Evolutionary conservation across 2,888 invertebrate species (phyloP).

Genomic region (Chydorus sphaericus): DNA sequence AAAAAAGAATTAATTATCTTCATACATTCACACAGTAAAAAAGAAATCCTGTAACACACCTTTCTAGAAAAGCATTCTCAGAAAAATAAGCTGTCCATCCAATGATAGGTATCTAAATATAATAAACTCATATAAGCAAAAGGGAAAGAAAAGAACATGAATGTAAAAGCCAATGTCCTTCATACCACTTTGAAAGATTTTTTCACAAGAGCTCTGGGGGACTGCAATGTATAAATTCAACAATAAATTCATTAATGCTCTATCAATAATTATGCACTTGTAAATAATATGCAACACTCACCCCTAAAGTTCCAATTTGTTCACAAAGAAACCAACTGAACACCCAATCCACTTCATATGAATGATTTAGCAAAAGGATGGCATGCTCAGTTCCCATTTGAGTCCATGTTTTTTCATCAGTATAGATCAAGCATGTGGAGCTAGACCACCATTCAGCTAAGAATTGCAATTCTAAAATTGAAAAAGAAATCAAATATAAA

Average conservation of each 20-base stretch:
- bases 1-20: too few relatives aligned
- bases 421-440: conserved; percentile 52
- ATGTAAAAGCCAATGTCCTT: too few relatives aligned
- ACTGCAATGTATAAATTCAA: conserved; percentile 38
- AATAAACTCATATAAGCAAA: too few relatives aligned
- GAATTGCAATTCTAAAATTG: conserved; percentile 68
- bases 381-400: conserved; percentile 66
- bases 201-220: conserved; percentile 90
- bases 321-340: conserved; percentile 83
- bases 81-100: conserved; percentile 96
- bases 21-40: too few relatives aligned
- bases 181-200: conserved; percentile 72
- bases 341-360: conserved; percentile 91
- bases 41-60: conserved; percentile 26
- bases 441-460: conserved; percentile 89
- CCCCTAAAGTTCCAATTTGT: conserved; percentile 61
- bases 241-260: not conserved
- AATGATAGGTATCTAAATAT: conserved; percentile 73
- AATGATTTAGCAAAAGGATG: conserved; percentile 82
- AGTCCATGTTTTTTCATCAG: conserved; percentile 43
- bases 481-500: conserved; percentile 14
- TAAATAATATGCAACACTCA: conserved; percentile 33
- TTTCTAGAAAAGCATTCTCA: conserved; percentile 83
- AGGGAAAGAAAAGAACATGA: too few relatives aligned
- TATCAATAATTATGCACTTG: not conserved